phyloP scores from a whole-genome alignment of 2,888 invertebrate genomes.

The Melanostoma scalare region DNA sequence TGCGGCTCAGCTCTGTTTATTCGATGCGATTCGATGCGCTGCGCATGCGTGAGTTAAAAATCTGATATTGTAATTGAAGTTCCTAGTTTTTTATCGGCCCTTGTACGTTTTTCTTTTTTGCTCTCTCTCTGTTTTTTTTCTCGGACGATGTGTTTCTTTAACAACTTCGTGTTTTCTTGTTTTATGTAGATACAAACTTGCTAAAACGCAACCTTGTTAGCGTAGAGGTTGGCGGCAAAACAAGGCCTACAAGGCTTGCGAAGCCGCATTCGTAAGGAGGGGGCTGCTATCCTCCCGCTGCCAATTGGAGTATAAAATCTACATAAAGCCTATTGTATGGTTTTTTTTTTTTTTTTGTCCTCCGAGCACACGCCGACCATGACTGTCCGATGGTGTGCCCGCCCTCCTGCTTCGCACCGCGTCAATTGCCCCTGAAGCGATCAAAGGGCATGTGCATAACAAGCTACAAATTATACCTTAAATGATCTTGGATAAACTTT shows the following conservation, averaged over 20 bases:
- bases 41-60: conserved; percentile 74
- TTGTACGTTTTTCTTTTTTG: background rate
- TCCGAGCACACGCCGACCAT: conserved; percentile 45
- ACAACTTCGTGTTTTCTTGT: conserved; percentile 60
- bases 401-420: conserved; percentile 10
- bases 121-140: conserved; percentile 1
- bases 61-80: conserved; percentile 75
- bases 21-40: conserved; percentile 2
- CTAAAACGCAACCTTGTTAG: conserved; percentile 71
- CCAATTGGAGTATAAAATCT: conserved; percentile 70
- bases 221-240: conserved; percentile 66
- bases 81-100: conserved; percentile 63
- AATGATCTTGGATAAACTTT: conserved; percentile 74
- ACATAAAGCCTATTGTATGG: conserved; percentile 69
- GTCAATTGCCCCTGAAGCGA: conserved; percentile 69
- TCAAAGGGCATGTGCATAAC: conserved; percentile 75
- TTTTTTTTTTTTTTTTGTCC: conserved; percentile 1
- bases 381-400: conserved; percentile 16
- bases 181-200: conserved; percentile 53
- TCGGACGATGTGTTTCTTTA: background rate
- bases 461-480: conserved; percentile 75
- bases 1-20: conserved; percentile 21
- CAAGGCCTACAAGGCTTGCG: conserved; percentile 58
- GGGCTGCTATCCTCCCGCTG: conserved; percentile 5
- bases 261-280: conserved; percentile 46